Base-by-base conservation (phyloP, 2,797 vertebrate species). In the Alauda arvensis region DNA sequence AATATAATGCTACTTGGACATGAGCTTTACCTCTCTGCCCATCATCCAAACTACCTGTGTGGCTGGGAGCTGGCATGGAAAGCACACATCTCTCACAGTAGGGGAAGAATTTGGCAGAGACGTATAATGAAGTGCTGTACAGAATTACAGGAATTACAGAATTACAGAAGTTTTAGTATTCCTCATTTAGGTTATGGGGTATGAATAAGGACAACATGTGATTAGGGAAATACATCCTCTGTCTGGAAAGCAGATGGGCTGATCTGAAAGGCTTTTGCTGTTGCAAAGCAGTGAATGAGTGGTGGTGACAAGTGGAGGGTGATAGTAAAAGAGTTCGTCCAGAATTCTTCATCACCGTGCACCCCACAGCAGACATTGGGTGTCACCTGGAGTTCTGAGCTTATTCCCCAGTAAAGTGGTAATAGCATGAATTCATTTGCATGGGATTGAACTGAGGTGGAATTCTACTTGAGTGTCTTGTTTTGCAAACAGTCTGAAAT, bases 31-130 rank as follows among this genome's bases (percentile, higher is more conserved):
- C 37, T 87, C 37, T 80, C 59, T 77, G 77, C 7, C 14, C 16
- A 34, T 20, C 48, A 53, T 60, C 42, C 48, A 59, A 39, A 20
- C 14, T 66, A 39, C 26, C 45, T 55, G 39, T 17, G 46, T 14
- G 53, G 2, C 49, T 67, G 18, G 29, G 34, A 87, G 19, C 29
- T 53, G 60, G 7, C 25, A 85, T 53, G 71, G 42, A 67, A 85
- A 43, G 25, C n/a, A 62, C 17, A 15, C 0, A 0, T 4, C 18
- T 76, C 59, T 68, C 56, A 39, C 19, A 39, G 4, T 0, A 43
- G 13, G 8, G 25, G 34, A 63, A 53, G 28, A 68, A 67, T 80
- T 51, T 89, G 43, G 6, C 65, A 74, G 40, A 79, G 45, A 12
- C 1, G 2, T 67, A 16, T 70, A 61, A 33, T 59, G 21, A 29